Evolutionary conservation across 2,113 vertebrate genomes (phyloP), one percentile per base, ranked within the genome.

Genomic region (Progne subis): DNA sequence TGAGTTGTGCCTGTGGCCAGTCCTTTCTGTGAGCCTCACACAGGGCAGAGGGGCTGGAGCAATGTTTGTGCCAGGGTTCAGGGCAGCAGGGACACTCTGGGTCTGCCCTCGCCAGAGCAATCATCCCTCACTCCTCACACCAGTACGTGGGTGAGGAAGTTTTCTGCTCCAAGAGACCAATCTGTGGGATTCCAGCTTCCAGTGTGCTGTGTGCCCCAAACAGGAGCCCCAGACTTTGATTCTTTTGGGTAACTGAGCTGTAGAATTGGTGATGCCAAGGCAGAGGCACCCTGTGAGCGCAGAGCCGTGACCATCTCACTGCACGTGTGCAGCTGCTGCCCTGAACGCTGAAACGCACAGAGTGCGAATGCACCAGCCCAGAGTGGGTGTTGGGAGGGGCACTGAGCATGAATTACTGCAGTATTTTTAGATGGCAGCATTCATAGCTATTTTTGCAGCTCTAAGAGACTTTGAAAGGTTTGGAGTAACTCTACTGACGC

Each of bases 391-490:
- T 56, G 43, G 56, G 86, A 89, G 29, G 18, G 28, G 50, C 25
- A 76, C 20, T 17, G 23, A 43, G 77, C 61, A 52, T 55, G 18
- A 94, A 92, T 92, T 93, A 21, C 41, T 92, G 41, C 47, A 83
- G 49, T 78, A 52, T 87, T 86, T 88, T 86, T 77, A 82, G 64
- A 29, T 25, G 31, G 77, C 53, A 31, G 64, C 47, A 75, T 91
- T 79, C 64, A 41, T 65, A 77, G 76, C 56, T 93, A 75, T 92
- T 90, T 95, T n/a, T 92, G 81, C n/a, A 77, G 14, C 28, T 29
- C 57, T 68, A 17, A 52, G 70, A 81, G 61, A 46, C 86, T 88
- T 91, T 76, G 67, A 70, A 91, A 28, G 8, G 4, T 88, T 92
- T 90, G 63, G 41, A 82, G 67, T 25, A 65, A 91, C 53, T 71